Percentiles rank a stretch among this genome's conserved stretches.
Conservation (phyloP, 2,113 vertebrate genomes). For the Psettodes erumei region DNA sequence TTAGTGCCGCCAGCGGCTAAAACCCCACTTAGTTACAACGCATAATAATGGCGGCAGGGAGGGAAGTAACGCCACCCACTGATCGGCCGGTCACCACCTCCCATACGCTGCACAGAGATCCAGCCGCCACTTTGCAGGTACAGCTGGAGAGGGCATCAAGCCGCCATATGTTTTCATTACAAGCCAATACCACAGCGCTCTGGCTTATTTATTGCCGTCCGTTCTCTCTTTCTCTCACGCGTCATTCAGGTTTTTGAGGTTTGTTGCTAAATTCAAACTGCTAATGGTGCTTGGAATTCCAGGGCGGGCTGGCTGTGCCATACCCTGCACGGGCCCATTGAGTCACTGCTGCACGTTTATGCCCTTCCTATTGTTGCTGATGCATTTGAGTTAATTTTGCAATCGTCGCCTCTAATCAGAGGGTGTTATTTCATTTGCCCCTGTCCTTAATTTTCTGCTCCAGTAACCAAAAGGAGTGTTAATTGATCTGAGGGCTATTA, state of each 20-base stretch:
- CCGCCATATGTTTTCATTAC: conserved; percentile 51
- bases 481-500: not conserved
- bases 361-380: not conserved
- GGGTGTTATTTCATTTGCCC: not conserved
- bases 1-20: conserved; percentile 34
- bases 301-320: not conserved
- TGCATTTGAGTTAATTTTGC: not conserved
- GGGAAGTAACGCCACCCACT: conserved; percentile 35
- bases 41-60: conserved; percentile 39
- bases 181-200: conserved; percentile 13
- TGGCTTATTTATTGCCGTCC: conserved; percentile 49
- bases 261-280: conserved; percentile 11
- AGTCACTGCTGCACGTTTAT: not conserved
- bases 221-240: conserved; percentile 6
- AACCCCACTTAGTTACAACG: conserved; percentile 32
- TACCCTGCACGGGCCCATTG: not conserved
- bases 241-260: conserved; percentile 9
- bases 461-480: not conserved
- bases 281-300: not conserved
- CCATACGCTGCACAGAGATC: not conserved
- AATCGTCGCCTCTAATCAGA: not conserved
- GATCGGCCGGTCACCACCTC: conserved; percentile 66
- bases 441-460: not conserved
- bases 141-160: conserved; percentile 59
- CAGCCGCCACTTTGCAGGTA: conserved; percentile 53